A percentile compares a stretch with the other conserved stretches of the same genome.
Evolutionary conservation across 2,888 invertebrate genomes (phyloP).

Genomic region (Cerastoderma edule): DNA sequence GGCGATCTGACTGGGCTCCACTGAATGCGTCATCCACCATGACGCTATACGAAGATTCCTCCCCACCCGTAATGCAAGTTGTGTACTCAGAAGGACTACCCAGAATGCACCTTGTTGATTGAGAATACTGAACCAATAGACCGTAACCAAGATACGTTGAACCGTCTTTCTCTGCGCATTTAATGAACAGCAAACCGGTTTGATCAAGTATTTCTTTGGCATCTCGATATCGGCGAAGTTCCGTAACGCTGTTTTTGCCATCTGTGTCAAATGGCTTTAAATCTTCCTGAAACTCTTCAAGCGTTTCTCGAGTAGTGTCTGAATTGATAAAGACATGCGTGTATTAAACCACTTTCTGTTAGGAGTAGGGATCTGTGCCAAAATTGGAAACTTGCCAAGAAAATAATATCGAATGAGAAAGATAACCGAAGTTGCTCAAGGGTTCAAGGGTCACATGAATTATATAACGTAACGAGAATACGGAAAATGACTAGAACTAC

Average conservation of each 20-base stretch:
- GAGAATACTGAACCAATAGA: not conserved
- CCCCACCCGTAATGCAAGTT: constrained; percentile 4
- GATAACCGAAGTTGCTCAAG: too few relatives aligned
- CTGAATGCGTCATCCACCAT: not conserved
- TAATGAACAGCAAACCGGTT: constrained; percentile 3
- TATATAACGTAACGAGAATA: too few relatives aligned
- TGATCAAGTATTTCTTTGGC: constrained; percentile 7
- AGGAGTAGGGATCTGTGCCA: too few relatives aligned
- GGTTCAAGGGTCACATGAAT: too few relatives aligned
- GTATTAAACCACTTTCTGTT: too few relatives aligned
- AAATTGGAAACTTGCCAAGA: too few relatives aligned
- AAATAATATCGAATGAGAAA: too few relatives aligned
- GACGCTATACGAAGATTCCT: not conserved
- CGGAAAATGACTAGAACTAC: too few relatives aligned
- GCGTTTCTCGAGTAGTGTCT: not conserved
- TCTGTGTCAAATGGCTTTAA: too few relatives aligned
- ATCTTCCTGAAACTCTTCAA: not conserved
- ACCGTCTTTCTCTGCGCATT: constrained; percentile 1
- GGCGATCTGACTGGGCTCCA: not conserved
- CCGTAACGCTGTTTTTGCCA: too few relatives aligned
- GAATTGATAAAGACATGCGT: not conserved
- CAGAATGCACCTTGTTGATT: not conserved
- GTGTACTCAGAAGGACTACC: not conserved
- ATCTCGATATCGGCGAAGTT: not conserved
- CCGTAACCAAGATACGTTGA: constrained; percentile 1